Base-by-base conservation (phyloP, 2,113 vertebrate species). In the Thomomys bottae region DNA sequence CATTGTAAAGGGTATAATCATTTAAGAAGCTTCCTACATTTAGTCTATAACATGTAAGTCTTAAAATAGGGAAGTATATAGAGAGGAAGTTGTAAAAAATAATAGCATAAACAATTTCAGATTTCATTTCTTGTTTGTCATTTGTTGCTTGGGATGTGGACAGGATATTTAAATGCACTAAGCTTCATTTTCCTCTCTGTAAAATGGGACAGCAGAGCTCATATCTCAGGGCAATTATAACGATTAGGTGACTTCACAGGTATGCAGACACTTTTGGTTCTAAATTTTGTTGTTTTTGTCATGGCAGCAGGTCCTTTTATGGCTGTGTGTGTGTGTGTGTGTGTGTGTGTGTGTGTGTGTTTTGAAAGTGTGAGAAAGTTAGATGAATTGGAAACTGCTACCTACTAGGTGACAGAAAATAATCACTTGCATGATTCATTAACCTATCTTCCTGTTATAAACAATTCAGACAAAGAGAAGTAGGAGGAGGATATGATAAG, bases 251-350 rank as follows among this genome's bases (percentile, higher is more conserved):
- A 79, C 45, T 36, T 83, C 20, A 32, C 11, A 84, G 7, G 42
- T 38, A 14, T 17, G 59, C 8, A 87, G 84, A 67, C 28, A 61
- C 18, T 66, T 89, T 64, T 71, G 61, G 24, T 81, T 15, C 6
- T 45, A 34, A 26, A 54, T 54, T 54, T 88, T 66, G 11, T 79
- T 88, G 91, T 94, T 93, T n/a, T 84, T 75, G 66, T 54, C 49
- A 14, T 45, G 28, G 30, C 9, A 75, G 8, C 36, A 80, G 78
- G 14, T 28, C 77, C 2, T 75, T 38, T 7, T 61, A 54, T 49
- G n/a, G 7, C 24, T 84, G 70, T 91, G 34, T 68, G 45, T 54
- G 12, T 54, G 12, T 54, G 49, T 54, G 12, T 54, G 12, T 54
- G 49, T 54, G 49, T 54, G 49, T 54, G 49, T 54, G 49, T 54